Base-by-base conservation (phyloP, 1,140 invertebrate genomes). In the Bactericera cockerelli region DNA sequence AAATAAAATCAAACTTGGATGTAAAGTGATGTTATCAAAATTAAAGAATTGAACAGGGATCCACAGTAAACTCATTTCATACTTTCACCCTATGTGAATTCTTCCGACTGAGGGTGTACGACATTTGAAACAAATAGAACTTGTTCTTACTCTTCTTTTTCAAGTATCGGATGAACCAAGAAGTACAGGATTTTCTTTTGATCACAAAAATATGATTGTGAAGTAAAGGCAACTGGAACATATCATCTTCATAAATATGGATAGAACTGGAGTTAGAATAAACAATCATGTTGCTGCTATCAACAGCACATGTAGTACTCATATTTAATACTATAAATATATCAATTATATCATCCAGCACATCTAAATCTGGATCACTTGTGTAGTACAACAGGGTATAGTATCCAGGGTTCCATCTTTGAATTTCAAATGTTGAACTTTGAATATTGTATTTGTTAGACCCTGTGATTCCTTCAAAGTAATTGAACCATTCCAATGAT, bases 401-500 rank as follows among this genome's bases (percentile, higher is more conserved):
- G 19, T 49, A 49, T 22, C 42, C 42, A 49, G 42, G 42, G 4
- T 10, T 6, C 42, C 42, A 49, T 49, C 42, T 49, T 49, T 49
- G 42, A 10, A 49, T 49, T 49, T 4, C 42, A 49, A 49, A 49
- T 19, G 42, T 10, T 4, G n/a, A 19, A 49, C 22, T 16, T 19
- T 10, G n/a, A 19, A 49, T 19, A 49, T 49, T 49, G 3, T 49
- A 8, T 16, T 49, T 49, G 22, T 49, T 49, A 49, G 19, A n/a
- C 3, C 42, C 42, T 10, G 42, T 49, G 22, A 49, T 22, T 10
- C n/a, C 19, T n/a, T 49, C 42, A 49, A 49, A 19, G 22, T 49
- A 49, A 49, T 49, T 49, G 22, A 49, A 49, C 42, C 42, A 49
- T 49, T 49, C 42, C 19, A 49, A 49, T 16, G 42, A 49, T 19